Evolutionary conservation across 2,113 vertebrate species (phyloP), one percentile per base, ranked within the genome.

Genomic region (Trogon surrucura): DNA sequence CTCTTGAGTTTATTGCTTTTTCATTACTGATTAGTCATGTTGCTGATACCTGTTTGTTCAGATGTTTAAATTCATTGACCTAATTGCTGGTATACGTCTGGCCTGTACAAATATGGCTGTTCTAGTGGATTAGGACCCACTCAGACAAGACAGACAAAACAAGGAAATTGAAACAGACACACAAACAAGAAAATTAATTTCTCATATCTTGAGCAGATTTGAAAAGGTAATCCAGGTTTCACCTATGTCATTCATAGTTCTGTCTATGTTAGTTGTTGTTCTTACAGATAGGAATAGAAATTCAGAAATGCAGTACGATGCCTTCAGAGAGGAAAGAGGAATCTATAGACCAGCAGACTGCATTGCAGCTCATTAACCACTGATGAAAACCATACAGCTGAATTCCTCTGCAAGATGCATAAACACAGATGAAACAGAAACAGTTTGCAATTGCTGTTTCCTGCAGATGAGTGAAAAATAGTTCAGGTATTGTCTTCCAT

Each of bases 291-390:
- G 53, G 66, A 85, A 72, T 69, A 74, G 41, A 70, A 78, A 86
- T 87, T 27, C 22, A 78, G 89, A 84, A 89, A 83, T 60, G 54
- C n/a, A 70, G 25, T 45, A 27, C 45, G 77, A 45, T 14, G 27
- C 8, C 58, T 93, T 69, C 41, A 21, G 62, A 94, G 44, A 53
- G 66, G 65, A 77, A 65, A 85, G 71, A 85, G 50, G 50, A 82
- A 47, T 77, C n/a, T 66, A 27, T 85, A 65, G 79, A 38, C 12
- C 74, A 64, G 66, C 48, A 71, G 73, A 57, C 72, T 81, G 51
- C 66, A 66, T 48, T 71, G 80, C 88, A 93, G 95, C 74, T 95
- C 90, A 83, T 96, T 95, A 95, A 85, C 62, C 51, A n/a, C 54
- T 50, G 74, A 83, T 73, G 58, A 69, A 82, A 91, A 80, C 45